Conservation (phyloP, 2,797 vertebrate genomes). For the Euthynnus affinis region DNA sequence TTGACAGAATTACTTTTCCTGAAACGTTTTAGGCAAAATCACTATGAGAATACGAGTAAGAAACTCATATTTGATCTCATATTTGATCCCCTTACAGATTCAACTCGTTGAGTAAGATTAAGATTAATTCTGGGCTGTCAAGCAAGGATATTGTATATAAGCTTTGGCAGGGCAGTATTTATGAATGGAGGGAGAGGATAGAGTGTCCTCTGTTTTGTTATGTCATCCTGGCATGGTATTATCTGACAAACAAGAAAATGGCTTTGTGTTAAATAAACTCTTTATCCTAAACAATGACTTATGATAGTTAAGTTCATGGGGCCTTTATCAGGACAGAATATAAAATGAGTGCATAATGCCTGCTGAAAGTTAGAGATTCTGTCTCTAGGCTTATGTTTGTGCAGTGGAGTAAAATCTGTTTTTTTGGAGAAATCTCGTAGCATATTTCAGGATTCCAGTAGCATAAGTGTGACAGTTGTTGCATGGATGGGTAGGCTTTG, state of each 20-base stretch:
- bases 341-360: conserved; percentile 9
- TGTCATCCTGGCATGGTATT: conserved; percentile 15
- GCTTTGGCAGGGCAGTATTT: conserved; percentile 17
- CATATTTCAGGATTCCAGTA: conserved; percentile 37
- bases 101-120: conserved; percentile 43
- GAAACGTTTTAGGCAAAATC: conserved; percentile 2
- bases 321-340: conserved; percentile 4
- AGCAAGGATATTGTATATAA: conserved; percentile 28
- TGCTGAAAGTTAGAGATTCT: conserved; percentile 7
- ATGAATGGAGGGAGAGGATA: conserved; percentile 25
- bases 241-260: conserved; percentile 12
- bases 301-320: not conserved
- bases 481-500: conserved; percentile 47
- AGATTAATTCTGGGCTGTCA: conserved; percentile 37
- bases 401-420: conserved; percentile 26
- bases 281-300: conserved; percentile 5
- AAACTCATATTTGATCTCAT: conserved; percentile 22
- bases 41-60: conserved; percentile 16
- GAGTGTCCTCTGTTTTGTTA: conserved; percentile 23
- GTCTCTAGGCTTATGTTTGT: conserved; percentile 18
- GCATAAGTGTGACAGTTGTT: conserved; percentile 55
- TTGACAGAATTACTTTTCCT: conserved; percentile 4
- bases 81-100: conserved; percentile 36
- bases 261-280: not conserved
- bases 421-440: conserved; percentile 1